phyloP scores from a whole-genome alignment of 2,888 invertebrate species.

The Sarcophaga subvicina region DNA sequence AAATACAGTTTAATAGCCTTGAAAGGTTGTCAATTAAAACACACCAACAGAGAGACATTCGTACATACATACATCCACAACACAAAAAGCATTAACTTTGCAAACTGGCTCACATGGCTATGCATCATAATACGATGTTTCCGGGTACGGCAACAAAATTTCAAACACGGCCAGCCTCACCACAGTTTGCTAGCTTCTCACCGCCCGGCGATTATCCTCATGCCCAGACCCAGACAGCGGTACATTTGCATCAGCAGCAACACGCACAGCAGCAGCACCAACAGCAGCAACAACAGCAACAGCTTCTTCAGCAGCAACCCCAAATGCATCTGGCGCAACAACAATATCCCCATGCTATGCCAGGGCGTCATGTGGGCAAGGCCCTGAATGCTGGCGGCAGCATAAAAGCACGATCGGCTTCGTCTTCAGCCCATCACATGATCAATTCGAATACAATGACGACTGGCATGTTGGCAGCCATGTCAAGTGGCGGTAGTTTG shows the following conservation, averaged over 20 bases:
- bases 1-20: slow-evolving; percentile 27
- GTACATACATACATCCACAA: too few species aligned
- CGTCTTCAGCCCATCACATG: slow-evolving; percentile 71
- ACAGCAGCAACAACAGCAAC: slow-evolving; percentile 55
- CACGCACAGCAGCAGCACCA: slow-evolving; percentile 15
- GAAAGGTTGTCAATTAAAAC: not conserved
- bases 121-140: slow-evolving; percentile 75
- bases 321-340: slow-evolving; percentile 66
- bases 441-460: slow-evolving; percentile 73
- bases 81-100: not conserved
- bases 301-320: slow-evolving; percentile 62
- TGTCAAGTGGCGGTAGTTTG: slow-evolving; percentile 75
- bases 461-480: slow-evolving; percentile 71
- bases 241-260: slow-evolving; percentile 56
- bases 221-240: slow-evolving; percentile 73
- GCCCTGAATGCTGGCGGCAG: slow-evolving; percentile 59
- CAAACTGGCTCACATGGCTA: slow-evolving; percentile 70
- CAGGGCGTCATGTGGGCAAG: slow-evolving; percentile 75
- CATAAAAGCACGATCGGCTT: slow-evolving; percentile 64
- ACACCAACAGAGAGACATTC: too few species aligned
- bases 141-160: slow-evolving; percentile 79
- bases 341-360: slow-evolving; percentile 72
- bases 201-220: slow-evolving; percentile 89
- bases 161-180: slow-evolving; percentile 80
- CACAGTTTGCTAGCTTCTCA: slow-evolving; percentile 87